Evolutionary conservation across 1,140 invertebrate species (phyloP).

Genomic region (Cheumatopsyche charites): DNA sequence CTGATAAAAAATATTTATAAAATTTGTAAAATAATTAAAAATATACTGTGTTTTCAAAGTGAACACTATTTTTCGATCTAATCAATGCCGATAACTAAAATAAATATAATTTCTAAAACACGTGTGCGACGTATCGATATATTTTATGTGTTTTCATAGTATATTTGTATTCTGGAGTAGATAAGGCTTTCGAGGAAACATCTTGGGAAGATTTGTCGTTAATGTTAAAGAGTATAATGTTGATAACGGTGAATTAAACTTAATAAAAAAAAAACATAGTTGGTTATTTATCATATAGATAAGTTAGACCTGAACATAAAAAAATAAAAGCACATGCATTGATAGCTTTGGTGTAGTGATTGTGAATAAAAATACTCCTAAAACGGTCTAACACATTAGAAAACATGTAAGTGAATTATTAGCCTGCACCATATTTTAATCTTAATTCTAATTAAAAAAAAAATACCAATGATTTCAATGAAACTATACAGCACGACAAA

Average conservation of each 20-base stretch:
- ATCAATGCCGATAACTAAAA: background rate
- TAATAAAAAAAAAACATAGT: too few species aligned
- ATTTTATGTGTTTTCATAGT: background rate
- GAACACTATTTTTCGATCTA: background rate
- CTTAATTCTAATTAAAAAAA: slow-evolving; percentile 25
- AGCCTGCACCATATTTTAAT: slow-evolving; percentile 40
- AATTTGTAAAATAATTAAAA: too few species aligned
- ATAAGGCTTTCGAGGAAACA: background rate
- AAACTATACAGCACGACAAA: slow-evolving; percentile 18
- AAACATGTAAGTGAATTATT: slow-evolving; percentile 33
- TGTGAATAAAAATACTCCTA: slow-evolving; percentile 33
- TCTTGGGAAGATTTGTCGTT: background rate
- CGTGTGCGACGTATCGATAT: background rate
- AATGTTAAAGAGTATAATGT: too few species aligned
- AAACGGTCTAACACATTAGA: slow-evolving; percentile 21
- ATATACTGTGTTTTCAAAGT: background rate
- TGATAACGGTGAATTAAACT: too few species aligned
- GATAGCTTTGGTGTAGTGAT: slow-evolving; percentile 36
- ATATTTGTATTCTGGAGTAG: background rate
- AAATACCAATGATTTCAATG: slow-evolving; percentile 14
- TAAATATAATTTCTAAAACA: background rate
- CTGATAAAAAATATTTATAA: background rate
- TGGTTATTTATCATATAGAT: slow-evolving; percentile 20
- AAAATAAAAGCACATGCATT: slow-evolving; percentile 41
- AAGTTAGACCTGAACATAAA: slow-evolving; percentile 40